Evolutionary conservation across 2,113 vertebrate species (phyloP), one percentile per base, ranked within the genome.

Genomic region (Aptenodytes forsteri): DNA sequence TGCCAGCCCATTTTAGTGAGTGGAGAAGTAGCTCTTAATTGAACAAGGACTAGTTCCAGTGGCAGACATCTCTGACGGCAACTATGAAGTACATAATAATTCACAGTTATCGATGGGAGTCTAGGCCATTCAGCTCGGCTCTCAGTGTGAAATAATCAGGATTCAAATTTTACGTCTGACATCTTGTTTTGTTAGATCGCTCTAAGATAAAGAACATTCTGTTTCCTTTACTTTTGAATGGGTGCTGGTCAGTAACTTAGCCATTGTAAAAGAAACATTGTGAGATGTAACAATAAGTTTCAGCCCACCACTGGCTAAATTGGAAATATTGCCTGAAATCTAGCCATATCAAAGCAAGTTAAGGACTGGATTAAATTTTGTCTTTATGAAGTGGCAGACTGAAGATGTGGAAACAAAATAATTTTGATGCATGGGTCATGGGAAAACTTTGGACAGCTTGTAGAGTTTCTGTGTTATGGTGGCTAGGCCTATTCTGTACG

Each of bases 351-450:
- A 30, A 44, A 61, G 8, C 2, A 4, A 49, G 3, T 32, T 77
- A 79, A 71, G 23, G 42, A 58, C 32, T 71, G 40, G 18, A 70
- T 83, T 80, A 88, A 55, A 34, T 52, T 44, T 5, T 49, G 11
- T 13, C 5, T 56, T 86, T 66, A 25, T 62, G 58, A 89, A 80
- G 27, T 49, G 19, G 7, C 22, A 77, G 11, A 30, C 30, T 62
- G 25, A 64, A 76, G 20, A 34, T 54, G 21, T 34, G 11, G 34
- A 83, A 69, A n/a, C 3, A 32, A 79, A 90, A 52, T 36, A 0
- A 17, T 70, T 83, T 75, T 42, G 20, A 66, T 81, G 14, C 34
- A 17, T 40, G 10, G 22, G 10, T 55, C 0, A 0, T 17, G 5
- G 27, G 62, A 69, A 72, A 64, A 52, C 23, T 47, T 75, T 3